These are phyloP conservation scores for Hemiprocne comata DNA, from an alignment of 2,113 vertebrate genomes.

Conservation along the genomic window DNA sequence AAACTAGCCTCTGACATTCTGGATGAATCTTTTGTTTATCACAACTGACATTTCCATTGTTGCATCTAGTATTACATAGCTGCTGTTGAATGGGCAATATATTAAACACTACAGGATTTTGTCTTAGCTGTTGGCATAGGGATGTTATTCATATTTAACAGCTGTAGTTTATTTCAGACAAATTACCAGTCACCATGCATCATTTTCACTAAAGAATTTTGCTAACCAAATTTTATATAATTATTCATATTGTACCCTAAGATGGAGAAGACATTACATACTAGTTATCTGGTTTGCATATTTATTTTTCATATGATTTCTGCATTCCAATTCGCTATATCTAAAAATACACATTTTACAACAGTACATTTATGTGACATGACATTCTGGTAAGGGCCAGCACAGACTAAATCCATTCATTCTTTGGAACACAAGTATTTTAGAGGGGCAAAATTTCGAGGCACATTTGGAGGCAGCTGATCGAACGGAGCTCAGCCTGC, in stretches of 20 bases:
- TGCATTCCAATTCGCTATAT: neutral
- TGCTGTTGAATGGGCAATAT: slow-evolving; percentile 54
- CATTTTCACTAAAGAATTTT: slow-evolving; percentile 51
- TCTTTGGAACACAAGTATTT: neutral
- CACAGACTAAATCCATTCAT: neutral
- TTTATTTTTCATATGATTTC: neutral
- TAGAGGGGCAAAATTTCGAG: neutral
- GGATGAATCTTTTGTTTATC: slow-evolving; percentile 64
- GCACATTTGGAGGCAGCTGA: neutral
- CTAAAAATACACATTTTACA: slow-evolving; percentile 12
- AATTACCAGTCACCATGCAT: slow-evolving; percentile 50
- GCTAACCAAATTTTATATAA: slow-evolving; percentile 30
- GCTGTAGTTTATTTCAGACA: slow-evolving; percentile 65
- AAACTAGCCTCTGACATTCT: slow-evolving; percentile 51
- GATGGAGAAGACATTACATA: neutral
- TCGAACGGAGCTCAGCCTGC: neutral
- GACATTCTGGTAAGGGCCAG: neutral
- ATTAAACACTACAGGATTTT: slow-evolving; percentile 59
- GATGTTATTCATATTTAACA: slow-evolving; percentile 65
- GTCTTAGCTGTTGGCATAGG: slow-evolving; percentile 48
- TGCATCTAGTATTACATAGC: slow-evolving; percentile 49
- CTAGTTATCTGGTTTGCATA: slow-evolving; percentile 1
- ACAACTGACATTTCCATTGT: slow-evolving; percentile 65
- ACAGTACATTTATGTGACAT: neutral
- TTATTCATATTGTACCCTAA: slow-evolving; percentile 16